These are phyloP conservation scores for Cremastobaeus sp. DNA, from an alignment of 2,888 invertebrate species.

Conservation along the genomic window DNA sequence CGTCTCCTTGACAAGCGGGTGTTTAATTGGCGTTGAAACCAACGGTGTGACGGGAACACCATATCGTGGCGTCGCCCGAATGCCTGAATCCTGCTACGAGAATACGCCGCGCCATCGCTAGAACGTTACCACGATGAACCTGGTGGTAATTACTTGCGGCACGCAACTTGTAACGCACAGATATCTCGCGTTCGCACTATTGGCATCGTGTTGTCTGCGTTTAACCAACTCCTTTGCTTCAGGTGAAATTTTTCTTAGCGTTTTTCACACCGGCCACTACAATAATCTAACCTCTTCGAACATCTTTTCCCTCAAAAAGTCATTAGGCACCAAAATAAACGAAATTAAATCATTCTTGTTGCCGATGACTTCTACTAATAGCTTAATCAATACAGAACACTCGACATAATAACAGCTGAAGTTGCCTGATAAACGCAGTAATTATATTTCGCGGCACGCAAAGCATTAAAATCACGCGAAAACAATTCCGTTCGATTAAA, in stretches of 20 bases:
- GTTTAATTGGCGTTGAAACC: constrained; percentile 79
- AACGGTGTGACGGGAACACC: constrained; percentile 78
- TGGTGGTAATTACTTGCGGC: constrained; percentile 76
- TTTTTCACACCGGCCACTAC: no score
- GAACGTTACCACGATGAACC: constrained; percentile 73
- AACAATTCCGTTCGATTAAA: no score
- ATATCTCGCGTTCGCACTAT: constrained; percentile 58
- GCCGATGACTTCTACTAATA: no score
- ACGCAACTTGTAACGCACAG: constrained; percentile 71
- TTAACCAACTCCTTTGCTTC: constrained; percentile 17
- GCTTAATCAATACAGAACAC: constrained; percentile 18
- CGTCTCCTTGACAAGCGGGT: constrained; percentile 78
- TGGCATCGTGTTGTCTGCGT: constrained; percentile 37
- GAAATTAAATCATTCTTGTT: no score
- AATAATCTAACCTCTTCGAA: no score
- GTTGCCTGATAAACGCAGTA: no score
- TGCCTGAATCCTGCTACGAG: constrained; percentile 72
- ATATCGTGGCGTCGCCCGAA: constrained; percentile 75
- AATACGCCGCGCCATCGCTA: constrained; percentile 76
- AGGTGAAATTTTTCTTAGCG: no score
- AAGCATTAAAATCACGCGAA: no score
- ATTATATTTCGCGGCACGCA: no score
- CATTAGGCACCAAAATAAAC: no score
- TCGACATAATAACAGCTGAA: no score
- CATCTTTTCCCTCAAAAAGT: no score